Evolutionary conservation across 2,113 vertebrate genomes (phyloP), one percentile per base, ranked within the genome.

Genomic region (Phylloscopus trochilus): DNA sequence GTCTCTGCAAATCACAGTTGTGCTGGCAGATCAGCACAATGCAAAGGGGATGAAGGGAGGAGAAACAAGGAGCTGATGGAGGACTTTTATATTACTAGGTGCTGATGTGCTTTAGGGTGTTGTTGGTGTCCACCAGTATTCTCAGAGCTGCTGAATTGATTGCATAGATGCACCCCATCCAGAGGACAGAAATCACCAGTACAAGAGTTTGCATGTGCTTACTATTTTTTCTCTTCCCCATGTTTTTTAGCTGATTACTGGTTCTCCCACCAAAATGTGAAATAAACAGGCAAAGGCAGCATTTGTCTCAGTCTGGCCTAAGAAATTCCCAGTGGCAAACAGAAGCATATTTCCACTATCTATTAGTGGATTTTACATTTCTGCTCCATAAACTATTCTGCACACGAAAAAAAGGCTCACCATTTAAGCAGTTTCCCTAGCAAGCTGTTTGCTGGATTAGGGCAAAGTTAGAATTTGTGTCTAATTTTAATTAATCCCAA

Each of bases 401-500:
- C 33, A 20, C 27, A 4, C 51, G 43, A 72, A 60, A 44, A 44
- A 63, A 55, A 83, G n/a, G 6, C 47, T 89, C 55, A 70, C 28
- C 8, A 27, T 88, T 51, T 63, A 60, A 89, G 56, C n/a, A 79
- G 52, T 82, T 76, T 70, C 58, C 39, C 58, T 82, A 69, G 77
- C 28, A 91, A 79, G 56, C 27, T 77, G 10, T 80, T 93, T 83
- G 11, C 47, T 83, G 49, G 68, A 83, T 90, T 86, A 86, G 77
- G 20, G 37, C 64, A 63, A 75, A 89, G 20, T 92, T 87, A 81
- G 56, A 35, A 46, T 89, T 64, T 90, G 22, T 82, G 17, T 90
- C 22, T 77, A 26, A 41, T 92, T 66, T 91, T 72, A 92, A 96
- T 88, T 90, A 95, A 92, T 64, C 68, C 41, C 31, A 51, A 85